Evolutionary conservation across 2,888 invertebrate species (phyloP).

Genomic region (Spodoptera exigua): DNA sequence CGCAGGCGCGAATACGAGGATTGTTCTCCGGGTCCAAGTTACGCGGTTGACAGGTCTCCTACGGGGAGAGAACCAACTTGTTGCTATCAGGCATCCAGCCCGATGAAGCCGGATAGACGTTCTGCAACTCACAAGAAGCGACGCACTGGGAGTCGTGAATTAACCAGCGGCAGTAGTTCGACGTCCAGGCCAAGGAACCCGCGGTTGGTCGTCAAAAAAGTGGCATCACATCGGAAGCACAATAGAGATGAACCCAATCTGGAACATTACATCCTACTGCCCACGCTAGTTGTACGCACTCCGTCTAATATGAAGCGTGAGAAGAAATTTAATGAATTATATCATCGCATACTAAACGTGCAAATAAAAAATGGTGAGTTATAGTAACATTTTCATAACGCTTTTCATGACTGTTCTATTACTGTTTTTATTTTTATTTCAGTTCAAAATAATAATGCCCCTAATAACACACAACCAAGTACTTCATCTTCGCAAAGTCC

Average conservation of each 20-base stretch:
- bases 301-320: slow-evolving; percentile 84
- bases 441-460: slow-evolving; percentile 60
- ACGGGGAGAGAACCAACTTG: slow-evolving; percentile 73
- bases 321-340: slow-evolving; percentile 83
- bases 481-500: slow-evolving; percentile 27
- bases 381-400: slow-evolving; percentile 1
- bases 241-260: slow-evolving; percentile 76
- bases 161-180: slow-evolving; percentile 73
- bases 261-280: slow-evolving; percentile 81
- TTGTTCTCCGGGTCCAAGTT: slow-evolving; percentile 78
- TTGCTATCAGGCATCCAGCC: slow-evolving; percentile 75
- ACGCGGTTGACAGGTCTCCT: slow-evolving; percentile 62
- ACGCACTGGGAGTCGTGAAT: slow-evolving; percentile 49
- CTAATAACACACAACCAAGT: slow-evolving; percentile 18
- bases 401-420: too few species aligned
- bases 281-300: slow-evolving; percentile 82
- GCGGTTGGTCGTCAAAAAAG: slow-evolving; percentile 78
- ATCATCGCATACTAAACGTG: slow-evolving; percentile 80
- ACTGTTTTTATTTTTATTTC: slow-evolving; percentile 46
- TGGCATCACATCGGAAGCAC: slow-evolving; percentile 70
- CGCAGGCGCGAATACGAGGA: slow-evolving; percentile 65
- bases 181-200: slow-evolving; percentile 69
- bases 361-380: slow-evolving; percentile 73
- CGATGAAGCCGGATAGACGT: slow-evolving; percentile 59
- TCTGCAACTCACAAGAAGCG: slow-evolving; percentile 37